phyloP scores from a whole-genome alignment of 2,113 vertebrate species.

The Cairina moschata region DNA sequence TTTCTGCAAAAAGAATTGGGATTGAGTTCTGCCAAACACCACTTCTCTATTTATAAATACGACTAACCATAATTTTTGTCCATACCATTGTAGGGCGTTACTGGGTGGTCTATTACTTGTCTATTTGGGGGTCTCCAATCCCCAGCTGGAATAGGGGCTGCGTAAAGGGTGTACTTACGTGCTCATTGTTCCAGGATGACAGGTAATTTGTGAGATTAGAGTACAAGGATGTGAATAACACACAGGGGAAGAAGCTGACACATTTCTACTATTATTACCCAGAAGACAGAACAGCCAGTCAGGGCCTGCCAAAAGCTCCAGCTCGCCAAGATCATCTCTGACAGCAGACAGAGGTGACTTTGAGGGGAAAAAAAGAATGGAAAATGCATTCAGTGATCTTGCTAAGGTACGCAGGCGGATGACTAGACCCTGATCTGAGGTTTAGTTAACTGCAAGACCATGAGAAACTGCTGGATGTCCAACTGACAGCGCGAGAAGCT shows the following conservation, averaged over 20 bases:
- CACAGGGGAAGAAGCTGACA: background rate
- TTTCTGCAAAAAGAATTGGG: background rate
- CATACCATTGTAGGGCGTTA: background rate
- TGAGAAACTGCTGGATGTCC: background rate
- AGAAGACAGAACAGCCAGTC: background rate
- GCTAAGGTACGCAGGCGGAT: background rate
- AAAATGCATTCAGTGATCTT: background rate
- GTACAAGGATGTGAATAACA: background rate
- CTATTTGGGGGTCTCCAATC: background rate
- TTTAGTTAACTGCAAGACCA: background rate
- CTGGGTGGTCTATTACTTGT: background rate
- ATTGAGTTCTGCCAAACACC: background rate
- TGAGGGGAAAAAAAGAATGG: background rate
- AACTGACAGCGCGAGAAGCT: background rate
- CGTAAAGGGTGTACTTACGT: background rate
- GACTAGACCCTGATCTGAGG: background rate
- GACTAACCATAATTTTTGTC: background rate
- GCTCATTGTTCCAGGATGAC: background rate
- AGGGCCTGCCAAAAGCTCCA: background rate
- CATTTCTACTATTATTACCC: background rate
- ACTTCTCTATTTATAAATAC: background rate
- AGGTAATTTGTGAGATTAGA: background rate
- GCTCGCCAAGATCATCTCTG: background rate
- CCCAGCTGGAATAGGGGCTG: background rate
- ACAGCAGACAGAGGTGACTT: background rate